These are phyloP conservation scores for Clivina fossor DNA, from an alignment of 2,888 invertebrate genomes.

Conservation along the genomic window DNA sequence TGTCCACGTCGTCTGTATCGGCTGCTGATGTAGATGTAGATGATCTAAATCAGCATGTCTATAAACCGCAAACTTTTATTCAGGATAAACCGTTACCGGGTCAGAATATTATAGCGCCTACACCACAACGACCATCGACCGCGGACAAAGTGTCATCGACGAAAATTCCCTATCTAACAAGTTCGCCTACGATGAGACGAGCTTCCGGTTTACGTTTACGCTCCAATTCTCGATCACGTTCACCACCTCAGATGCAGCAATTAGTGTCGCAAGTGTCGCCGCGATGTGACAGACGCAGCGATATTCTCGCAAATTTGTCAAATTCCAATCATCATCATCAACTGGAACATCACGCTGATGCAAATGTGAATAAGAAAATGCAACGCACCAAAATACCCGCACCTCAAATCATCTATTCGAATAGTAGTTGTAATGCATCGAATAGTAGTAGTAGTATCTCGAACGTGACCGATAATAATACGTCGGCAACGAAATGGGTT, in stretches of 20 bases:
- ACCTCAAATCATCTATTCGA: not conserved
- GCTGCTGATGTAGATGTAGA: too few species aligned
- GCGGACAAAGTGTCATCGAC: not conserved
- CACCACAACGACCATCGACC: constrained; percentile 36
- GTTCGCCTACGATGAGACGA: constrained; percentile 2
- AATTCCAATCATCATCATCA: too few species aligned
- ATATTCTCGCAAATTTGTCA: too few species aligned
- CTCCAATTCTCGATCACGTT: too few species aligned
- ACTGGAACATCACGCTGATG: not conserved
- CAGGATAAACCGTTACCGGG: constrained; percentile 38
- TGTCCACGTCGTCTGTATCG: too few species aligned
- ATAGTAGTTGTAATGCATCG: not conserved
- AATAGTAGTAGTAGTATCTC: constrained; percentile 40
- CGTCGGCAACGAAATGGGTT: constrained; percentile 56
- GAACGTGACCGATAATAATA: too few species aligned
- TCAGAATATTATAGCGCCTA: constrained; percentile 38
- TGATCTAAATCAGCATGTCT: too few species aligned
- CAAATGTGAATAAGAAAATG: not conserved
- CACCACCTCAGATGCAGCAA: not conserved
- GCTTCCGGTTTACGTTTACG: not conserved
- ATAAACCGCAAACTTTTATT: constrained; percentile 38
- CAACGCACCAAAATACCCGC: constrained; percentile 17
- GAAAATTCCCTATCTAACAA: constrained; percentile 12
- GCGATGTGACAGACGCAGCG: constrained; percentile 4
- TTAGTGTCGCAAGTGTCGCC: not conserved